Evolutionary conservation across 1,140 invertebrate genomes (phyloP).

Genomic region (Dendrolimus punctatus): DNA sequence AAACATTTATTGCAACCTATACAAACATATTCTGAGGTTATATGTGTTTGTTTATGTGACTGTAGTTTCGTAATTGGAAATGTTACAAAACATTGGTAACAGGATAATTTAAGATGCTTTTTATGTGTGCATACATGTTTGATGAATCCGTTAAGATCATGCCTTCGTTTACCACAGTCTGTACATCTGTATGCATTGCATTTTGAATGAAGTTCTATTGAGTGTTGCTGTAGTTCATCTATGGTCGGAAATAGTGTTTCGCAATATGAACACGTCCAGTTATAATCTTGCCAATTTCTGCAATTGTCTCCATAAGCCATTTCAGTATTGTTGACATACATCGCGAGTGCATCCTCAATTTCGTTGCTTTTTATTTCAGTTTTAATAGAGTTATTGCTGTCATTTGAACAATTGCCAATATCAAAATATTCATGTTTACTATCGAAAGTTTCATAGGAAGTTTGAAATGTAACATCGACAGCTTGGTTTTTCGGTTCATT

Average conservation of each 20-base stretch:
- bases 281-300: conserved; percentile 42
- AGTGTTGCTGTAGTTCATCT: conserved; percentile 34
- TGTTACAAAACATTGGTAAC: conserved; percentile 20
- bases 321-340: too few relatives aligned
- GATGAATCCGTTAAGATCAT: conserved; percentile 19
- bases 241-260: conserved; percentile 49
- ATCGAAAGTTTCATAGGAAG: too few relatives aligned
- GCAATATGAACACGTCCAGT: conserved; percentile 48
- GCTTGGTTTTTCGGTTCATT: conserved; percentile 6
- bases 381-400: too few relatives aligned
- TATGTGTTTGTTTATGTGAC: conserved; percentile 17
- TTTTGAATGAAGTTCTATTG: conserved; percentile 30
- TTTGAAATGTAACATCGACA: too few relatives aligned
- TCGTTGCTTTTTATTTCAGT: too few relatives aligned
- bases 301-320: too few relatives aligned
- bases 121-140: conserved; percentile 21
- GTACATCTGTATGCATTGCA: conserved; percentile 47
- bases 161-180: conserved; percentile 23
- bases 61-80: conserved; percentile 10
- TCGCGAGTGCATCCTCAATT: too few relatives aligned
- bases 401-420: too few relatives aligned
- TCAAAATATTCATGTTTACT: too few relatives aligned
- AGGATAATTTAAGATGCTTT: conserved; percentile 21
- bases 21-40: conserved; percentile 13
- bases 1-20: conserved; percentile 23